phyloP scores from a whole-genome alignment of 1,140 invertebrate species.

The Dendrolimus punctatus region DNA sequence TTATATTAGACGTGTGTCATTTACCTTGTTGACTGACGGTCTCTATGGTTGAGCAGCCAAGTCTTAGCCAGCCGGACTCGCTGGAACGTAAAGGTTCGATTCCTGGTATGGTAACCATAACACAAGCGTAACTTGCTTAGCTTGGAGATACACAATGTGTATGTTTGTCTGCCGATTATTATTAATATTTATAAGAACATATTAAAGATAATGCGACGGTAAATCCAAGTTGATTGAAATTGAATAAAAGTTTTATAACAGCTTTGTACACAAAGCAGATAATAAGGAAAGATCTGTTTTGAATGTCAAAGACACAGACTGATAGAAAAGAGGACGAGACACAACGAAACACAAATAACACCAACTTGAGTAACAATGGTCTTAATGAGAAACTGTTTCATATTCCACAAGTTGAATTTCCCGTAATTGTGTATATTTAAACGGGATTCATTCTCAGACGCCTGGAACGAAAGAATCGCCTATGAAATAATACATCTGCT shows the following conservation, averaged over 20 bases:
- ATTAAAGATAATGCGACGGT: conserved; percentile 30
- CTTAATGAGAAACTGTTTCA: conserved; percentile 38
- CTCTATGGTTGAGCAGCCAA: too few species aligned
- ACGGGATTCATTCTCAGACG: conserved; percentile 5
- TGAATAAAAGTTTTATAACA: conserved; percentile 26
- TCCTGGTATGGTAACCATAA: too few species aligned
- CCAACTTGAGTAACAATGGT: conserved; percentile 32
- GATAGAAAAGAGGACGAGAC: conserved; percentile 10
- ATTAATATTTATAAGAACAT: conserved; percentile 11
- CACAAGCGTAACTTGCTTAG: too few species aligned
- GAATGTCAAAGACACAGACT: conserved; percentile 18
- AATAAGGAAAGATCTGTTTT: conserved; percentile 26
- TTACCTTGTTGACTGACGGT: too few species aligned
- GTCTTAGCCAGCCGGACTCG: too few species aligned
- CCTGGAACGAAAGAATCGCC: neutral
- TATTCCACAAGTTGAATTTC: conserved; percentile 22
- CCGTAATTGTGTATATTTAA: conserved; percentile 21
- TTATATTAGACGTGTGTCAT: too few species aligned
- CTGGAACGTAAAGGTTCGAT: too few species aligned
- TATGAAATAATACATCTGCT: conserved; percentile 1
- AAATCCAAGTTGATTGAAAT: conserved; percentile 20
- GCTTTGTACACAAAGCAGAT: conserved; percentile 34
- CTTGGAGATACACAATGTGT: too few species aligned
- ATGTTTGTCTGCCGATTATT: too few species aligned
- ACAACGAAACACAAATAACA: conserved; percentile 37